Conservation (phyloP, 2,888 invertebrate species). For the Sisyra nigra region DNA sequence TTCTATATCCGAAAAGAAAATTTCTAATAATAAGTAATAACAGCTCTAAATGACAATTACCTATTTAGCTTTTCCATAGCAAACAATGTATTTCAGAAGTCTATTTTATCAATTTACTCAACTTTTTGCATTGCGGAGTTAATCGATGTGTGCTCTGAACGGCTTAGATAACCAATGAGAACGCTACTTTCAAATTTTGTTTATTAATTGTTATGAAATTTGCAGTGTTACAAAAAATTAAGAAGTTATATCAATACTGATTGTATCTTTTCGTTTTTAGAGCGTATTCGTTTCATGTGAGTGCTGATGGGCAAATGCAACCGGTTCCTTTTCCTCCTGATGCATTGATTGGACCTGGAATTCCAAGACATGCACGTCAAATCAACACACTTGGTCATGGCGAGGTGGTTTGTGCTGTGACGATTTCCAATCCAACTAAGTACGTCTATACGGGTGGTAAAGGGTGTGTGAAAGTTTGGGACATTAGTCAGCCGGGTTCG, state of each 20-base stretch:
- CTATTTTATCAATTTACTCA: too few species aligned
- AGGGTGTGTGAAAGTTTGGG: slow-evolving; percentile 83
- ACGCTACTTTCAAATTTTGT: not conserved
- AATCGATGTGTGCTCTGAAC: too few species aligned
- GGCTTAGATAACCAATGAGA: too few species aligned
- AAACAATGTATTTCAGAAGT: too few species aligned
- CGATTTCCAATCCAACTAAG: slow-evolving; percentile 71
- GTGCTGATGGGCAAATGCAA: slow-evolving; percentile 70
- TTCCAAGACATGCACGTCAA: slow-evolving; percentile 79
- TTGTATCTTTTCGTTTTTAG: slow-evolving; percentile 28
- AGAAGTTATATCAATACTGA: not conserved
- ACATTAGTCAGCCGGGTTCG: slow-evolving; percentile 56
- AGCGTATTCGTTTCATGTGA: slow-evolving; percentile 90
- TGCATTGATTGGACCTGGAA: slow-evolving; percentile 82
- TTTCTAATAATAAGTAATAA: too few species aligned
- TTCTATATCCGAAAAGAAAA: too few species aligned
- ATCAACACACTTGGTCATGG: slow-evolving; percentile 87
- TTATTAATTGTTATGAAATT: not conserved
- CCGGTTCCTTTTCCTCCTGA: slow-evolving; percentile 93
- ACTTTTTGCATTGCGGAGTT: too few species aligned
- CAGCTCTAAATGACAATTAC: too few species aligned
- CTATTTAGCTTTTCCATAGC: too few species aligned
- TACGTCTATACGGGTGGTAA: slow-evolving; percentile 98
- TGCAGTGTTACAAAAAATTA: not conserved
- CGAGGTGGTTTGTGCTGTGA: slow-evolving; percentile 95